phyloP scores from a whole-genome alignment of 1,140 invertebrate genomes.

The Bombyx mandarina region DNA sequence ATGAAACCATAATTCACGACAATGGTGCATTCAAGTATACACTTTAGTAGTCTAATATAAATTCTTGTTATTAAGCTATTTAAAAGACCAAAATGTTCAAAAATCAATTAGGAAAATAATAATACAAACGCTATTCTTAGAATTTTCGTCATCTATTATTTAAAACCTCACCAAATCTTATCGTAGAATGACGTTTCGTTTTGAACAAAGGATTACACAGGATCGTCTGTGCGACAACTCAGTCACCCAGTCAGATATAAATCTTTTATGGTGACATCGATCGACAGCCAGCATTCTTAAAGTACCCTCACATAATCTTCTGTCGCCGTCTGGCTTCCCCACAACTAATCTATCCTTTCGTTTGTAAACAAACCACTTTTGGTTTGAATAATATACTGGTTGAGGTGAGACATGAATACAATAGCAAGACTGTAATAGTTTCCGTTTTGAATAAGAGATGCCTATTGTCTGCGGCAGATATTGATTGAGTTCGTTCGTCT shows the following conservation, averaged over 20 bases:
- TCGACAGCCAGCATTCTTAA: constrained; percentile 33
- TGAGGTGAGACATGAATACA: constrained; percentile 59
- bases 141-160: neutral
- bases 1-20: too few species aligned
- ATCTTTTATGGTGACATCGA: constrained; percentile 52
- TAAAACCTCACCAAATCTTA: constrained; percentile 12
- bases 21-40: too few species aligned
- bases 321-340: constrained; percentile 38
- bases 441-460: constrained; percentile 66
- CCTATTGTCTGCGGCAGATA: constrained; percentile 58
- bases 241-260: constrained; percentile 57
- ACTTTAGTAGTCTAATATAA: too few species aligned
- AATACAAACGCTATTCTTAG: neutral
- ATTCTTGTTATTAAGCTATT: too few species aligned
- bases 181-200: constrained; percentile 34
- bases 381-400: constrained; percentile 59
- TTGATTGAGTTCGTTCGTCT: constrained; percentile 50
- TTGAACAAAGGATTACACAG: constrained; percentile 51
- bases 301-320: constrained; percentile 32
- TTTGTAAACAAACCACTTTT: constrained; percentile 65
- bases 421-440: constrained; percentile 63
- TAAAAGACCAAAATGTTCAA: too few species aligned
- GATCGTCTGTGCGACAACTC: constrained; percentile 45
- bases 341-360: constrained; percentile 42
- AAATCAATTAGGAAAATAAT: neutral